Evolutionary conservation across 2,113 vertebrate genomes (phyloP).

Genomic region (Pterocles gutturalis): DNA sequence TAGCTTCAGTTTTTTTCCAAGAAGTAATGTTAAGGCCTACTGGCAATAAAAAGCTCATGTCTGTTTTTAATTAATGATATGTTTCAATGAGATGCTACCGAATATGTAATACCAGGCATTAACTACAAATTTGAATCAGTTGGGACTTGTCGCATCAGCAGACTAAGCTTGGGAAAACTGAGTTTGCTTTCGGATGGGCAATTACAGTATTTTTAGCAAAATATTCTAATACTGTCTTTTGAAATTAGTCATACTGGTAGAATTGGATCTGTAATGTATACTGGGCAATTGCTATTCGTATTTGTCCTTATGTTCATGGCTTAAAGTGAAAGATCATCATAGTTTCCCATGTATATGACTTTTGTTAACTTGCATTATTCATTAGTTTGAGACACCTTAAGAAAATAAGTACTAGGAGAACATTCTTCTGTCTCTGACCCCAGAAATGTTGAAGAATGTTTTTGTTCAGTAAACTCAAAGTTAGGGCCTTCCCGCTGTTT

Average conservation of each 20-base stretch:
- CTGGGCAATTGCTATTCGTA: background rate
- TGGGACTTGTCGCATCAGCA: background rate
- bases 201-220: background rate
- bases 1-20: background rate
- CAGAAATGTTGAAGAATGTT: background rate
- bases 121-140: background rate
- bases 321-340: background rate
- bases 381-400: background rate
- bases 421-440: background rate
- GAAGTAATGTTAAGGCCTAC: background rate
- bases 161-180: background rate
- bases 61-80: background rate
- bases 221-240: background rate
- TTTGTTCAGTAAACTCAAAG: background rate
- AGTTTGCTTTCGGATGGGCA: constrained; percentile 17
- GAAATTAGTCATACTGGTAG: background rate
- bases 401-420: background rate
- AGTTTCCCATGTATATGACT: background rate
- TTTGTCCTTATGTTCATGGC: background rate
- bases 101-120: background rate
- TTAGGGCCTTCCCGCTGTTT: background rate
- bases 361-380: background rate
- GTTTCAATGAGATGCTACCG: background rate
- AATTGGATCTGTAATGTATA: background rate
- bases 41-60: background rate